Percentiles rank a stretch among this genome's conserved stretches.
These are phyloP conservation scores for Pararge aegeria DNA, from an alignment of 1,140 invertebrate species.

Conservation along the genomic window DNA sequence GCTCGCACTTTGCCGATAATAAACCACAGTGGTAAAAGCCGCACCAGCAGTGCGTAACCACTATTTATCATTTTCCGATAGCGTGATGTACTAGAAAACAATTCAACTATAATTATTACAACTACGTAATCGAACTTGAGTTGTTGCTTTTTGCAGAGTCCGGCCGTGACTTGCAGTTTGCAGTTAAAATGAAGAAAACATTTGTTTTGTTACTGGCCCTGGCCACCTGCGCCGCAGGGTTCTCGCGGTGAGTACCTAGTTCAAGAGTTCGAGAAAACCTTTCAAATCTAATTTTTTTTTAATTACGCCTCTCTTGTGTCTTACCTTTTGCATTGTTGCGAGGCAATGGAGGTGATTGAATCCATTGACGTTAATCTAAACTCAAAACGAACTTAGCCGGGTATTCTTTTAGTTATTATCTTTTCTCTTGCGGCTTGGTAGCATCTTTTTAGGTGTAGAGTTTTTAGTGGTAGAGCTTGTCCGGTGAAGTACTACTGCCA, in stretches of 20 bases:
- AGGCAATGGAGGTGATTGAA: no score
- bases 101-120: conserved; percentile 1
- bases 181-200: conserved; percentile 47
- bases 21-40: not conserved
- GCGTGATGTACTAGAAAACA: not conserved
- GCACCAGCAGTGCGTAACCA: not conserved
- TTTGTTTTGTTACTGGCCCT: conserved; percentile 46
- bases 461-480: no score
- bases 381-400: no score
- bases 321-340: no score
- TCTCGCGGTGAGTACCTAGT: conserved; percentile 41
- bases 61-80: not conserved
- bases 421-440: no score
- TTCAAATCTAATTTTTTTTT: no score
- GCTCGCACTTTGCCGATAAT: not conserved
- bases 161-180: conserved; percentile 46
- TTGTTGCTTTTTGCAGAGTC: conserved; percentile 31
- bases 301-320: no score
- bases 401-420: no score
- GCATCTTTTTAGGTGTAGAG: no score
- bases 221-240: conserved; percentile 41
- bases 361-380: no score
- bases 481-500: no score
- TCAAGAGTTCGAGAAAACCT: no score
- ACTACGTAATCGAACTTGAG: not conserved